Conservation (phyloP, 1,140 invertebrate genomes). For the Halesus radiatus region DNA sequence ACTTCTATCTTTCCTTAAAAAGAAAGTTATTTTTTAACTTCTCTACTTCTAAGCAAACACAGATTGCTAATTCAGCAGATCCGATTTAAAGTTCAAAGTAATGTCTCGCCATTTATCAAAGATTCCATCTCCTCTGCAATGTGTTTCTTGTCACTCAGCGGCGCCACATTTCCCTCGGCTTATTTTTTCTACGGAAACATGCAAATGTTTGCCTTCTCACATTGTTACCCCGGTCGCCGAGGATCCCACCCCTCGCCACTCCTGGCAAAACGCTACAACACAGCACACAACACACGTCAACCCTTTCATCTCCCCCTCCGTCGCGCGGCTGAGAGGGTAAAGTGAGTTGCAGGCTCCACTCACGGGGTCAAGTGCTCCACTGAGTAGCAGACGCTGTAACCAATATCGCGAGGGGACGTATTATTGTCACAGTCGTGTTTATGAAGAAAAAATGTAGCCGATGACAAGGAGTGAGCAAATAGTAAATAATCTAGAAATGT, state of each 20-base stretch:
- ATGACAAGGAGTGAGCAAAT: too few relatives aligned
- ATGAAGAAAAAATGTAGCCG: too few relatives aligned
- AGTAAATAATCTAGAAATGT: too few relatives aligned
- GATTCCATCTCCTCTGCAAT: too few relatives aligned
- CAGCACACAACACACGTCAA: constrained; percentile 16
- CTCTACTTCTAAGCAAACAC: too few relatives aligned
- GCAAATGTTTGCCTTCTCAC: constrained; percentile 28
- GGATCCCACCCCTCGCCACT: constrained; percentile 5
- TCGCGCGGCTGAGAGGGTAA: constrained; percentile 6
- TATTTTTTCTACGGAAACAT: constrained; percentile 6
- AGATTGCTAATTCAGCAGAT: too few relatives aligned
- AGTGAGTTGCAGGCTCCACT: constrained; percentile 7
- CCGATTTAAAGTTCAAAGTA: too few relatives aligned
- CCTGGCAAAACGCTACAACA: constrained; percentile 26
- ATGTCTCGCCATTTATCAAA: too few relatives aligned
- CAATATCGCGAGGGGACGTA: not conserved
- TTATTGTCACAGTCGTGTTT: too few relatives aligned
- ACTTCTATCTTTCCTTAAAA: too few relatives aligned
- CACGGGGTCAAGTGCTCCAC: constrained; percentile 31
- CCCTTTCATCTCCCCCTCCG: constrained; percentile 20
- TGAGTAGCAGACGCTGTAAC: constrained; percentile 13
- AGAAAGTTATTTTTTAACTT: too few relatives aligned
- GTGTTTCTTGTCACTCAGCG: not conserved
- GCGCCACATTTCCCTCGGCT: not conserved
- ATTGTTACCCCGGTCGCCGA: not conserved